These are phyloP conservation scores for Cyprinodon diabolis DNA, from an alignment of 2,797 vertebrate genomes.

Conservation along the genomic window DNA sequence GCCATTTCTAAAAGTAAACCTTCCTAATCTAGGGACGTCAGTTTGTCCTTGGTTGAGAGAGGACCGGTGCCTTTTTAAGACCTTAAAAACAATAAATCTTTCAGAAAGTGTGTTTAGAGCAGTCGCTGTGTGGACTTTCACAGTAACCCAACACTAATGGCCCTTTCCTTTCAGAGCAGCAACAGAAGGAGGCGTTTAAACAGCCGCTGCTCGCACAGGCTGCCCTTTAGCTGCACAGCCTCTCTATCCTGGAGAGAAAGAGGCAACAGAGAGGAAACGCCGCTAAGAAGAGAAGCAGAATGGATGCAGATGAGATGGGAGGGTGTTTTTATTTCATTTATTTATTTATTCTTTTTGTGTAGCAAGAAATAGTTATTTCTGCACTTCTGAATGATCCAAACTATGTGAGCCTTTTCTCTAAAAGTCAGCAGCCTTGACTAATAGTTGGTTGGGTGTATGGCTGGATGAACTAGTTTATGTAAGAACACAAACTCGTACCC, in stretches of 20 bases:
- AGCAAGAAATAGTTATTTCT: neutral
- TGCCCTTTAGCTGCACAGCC: conserved; percentile 47
- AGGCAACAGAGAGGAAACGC: neutral
- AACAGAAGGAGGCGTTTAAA: conserved; percentile 63
- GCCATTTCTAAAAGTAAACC: conserved; percentile 6
- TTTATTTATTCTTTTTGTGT: neutral
- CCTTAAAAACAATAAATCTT: conserved; percentile 37
- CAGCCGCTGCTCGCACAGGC: conserved; percentile 38
- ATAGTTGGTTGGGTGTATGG: neutral
- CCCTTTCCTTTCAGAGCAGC: conserved; percentile 56
- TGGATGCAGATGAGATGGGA: neutral
- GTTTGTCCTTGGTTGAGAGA: conserved; percentile 11
- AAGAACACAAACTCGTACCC: neutral
- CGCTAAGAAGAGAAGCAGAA: neutral
- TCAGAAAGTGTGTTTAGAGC: conserved; percentile 29
- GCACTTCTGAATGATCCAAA: neutral
- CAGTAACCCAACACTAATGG: conserved; percentile 69
- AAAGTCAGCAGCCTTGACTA: neutral
- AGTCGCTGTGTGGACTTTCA: conserved; percentile 49
- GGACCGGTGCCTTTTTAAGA: conserved; percentile 13
- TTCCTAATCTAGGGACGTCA: neutral
- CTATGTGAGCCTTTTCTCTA: neutral
- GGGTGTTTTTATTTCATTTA: neutral
- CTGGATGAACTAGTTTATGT: too few species aligned
- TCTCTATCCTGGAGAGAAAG: conserved; percentile 5